A percentile compares a stretch with the other conserved stretches of the same genome.
phyloP scores from a whole-genome alignment of 2,113 vertebrate genomes.

The Tachycineta bicolor region DNA sequence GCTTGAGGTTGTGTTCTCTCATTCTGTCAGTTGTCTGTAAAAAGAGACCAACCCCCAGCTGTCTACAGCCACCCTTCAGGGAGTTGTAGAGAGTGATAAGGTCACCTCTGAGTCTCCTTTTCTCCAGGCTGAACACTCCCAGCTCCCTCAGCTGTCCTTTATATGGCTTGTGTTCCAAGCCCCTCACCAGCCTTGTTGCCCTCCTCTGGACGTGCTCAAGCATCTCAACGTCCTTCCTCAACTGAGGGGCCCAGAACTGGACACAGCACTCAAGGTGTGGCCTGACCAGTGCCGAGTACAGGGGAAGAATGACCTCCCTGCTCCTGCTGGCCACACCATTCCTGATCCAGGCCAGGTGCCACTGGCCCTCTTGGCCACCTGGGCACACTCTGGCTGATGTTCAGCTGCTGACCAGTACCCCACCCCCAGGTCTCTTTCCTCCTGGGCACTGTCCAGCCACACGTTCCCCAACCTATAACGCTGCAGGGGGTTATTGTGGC shows the following conservation, averaged over 20 bases:
- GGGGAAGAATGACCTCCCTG: neutral
- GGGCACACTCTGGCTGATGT: neutral
- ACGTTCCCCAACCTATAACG: accelerated
- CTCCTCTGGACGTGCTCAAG: accelerated
- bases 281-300: neutral
- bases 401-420: neutral
- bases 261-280: neutral
- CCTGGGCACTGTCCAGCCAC: neutral
- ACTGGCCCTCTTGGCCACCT: neutral
- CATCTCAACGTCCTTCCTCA: accelerated
- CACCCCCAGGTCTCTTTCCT: neutral
- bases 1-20: neutral
- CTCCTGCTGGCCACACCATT: neutral
- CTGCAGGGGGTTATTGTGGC: neutral
- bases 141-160: neutral
- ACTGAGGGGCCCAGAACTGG: neutral
- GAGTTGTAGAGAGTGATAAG: neutral
- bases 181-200: neutral
- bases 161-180: neutral
- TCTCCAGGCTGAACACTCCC: neutral
- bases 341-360: neutral
- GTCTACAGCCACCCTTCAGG: neutral
- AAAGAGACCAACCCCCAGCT: neutral
- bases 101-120: neutral
- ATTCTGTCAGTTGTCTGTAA: neutral